A percentile compares a stretch with the other conserved stretches of the same genome.
These are phyloP conservation scores for Stigmatopora argus DNA, from an alignment of 2,113 vertebrate genomes.

Conservation along the genomic window DNA sequence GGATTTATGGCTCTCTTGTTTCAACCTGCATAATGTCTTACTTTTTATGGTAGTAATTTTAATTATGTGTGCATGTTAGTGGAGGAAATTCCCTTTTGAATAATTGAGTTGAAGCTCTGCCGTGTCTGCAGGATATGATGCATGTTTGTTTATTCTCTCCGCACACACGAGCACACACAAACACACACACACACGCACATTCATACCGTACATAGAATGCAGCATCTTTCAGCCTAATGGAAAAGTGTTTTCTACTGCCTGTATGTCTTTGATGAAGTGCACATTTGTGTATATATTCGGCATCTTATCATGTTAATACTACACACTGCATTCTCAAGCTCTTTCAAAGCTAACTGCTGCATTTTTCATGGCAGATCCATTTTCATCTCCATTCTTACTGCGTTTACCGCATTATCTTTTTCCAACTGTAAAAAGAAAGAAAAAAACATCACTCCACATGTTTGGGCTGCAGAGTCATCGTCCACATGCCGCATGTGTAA, in stretches of 20 bases:
- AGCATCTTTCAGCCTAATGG: conserved; percentile 20
- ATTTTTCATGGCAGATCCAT: conserved; percentile 37
- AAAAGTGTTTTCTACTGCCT: conserved; percentile 9
- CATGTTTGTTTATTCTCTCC: background rate
- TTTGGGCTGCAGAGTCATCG: background rate
- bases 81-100: background rate
- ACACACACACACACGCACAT: conserved; percentile 15
- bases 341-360: conserved; percentile 18
- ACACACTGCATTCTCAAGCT: conserved; percentile 7
- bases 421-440: background rate
- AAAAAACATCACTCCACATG: background rate
- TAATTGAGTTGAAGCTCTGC: conserved; percentile 2
- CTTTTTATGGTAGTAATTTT: background rate
- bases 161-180: conserved; percentile 5
- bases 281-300: conserved; percentile 8
- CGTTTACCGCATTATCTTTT: background rate
- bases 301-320: conserved; percentile 26
- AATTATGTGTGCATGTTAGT: background rate
- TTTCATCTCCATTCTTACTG: conserved; percentile 33
- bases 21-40: too few relatives aligned
- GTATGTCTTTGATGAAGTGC: conserved; percentile 10
- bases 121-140: background rate
- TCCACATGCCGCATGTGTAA: background rate
- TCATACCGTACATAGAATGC: background rate
- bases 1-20: too few relatives aligned